These are phyloP conservation scores for Drosophila sucinea DNA, from an alignment of 1,140 invertebrate genomes.

Conservation along the genomic window DNA sequence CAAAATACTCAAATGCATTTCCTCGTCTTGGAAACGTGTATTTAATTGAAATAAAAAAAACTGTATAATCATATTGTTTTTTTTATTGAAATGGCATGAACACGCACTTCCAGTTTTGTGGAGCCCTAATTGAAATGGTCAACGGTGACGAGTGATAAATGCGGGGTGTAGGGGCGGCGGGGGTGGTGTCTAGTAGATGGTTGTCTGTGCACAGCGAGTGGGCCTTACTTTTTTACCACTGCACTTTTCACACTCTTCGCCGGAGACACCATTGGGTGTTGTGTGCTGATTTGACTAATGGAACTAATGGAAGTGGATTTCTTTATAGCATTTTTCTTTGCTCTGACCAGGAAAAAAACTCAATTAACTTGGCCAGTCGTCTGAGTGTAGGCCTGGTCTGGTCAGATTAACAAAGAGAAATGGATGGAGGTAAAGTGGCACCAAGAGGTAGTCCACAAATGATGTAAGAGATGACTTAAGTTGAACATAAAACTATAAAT, in stretches of 20 bases:
- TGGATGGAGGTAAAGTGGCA: neutral
- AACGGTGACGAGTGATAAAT: constrained; percentile 4
- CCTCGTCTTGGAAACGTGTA: constrained; percentile 29
- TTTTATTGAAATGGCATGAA: constrained; percentile 50
- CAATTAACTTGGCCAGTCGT: constrained; percentile 37
- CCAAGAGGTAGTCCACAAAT: neutral
- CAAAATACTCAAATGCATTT: constrained; percentile 26
- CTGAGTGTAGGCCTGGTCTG: neutral
- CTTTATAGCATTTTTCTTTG: constrained; percentile 23
- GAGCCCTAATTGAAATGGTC: constrained; percentile 64
- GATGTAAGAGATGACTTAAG: neutral
- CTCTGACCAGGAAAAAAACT: constrained; percentile 33
- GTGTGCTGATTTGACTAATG: constrained; percentile 40
- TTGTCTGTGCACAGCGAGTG: constrained; percentile 55
- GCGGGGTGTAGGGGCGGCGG: neutral
- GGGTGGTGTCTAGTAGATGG: neutral
- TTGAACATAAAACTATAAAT: neutral
- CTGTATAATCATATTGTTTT: constrained; percentile 64
- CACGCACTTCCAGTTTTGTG: constrained; percentile 51
- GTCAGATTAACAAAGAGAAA: neutral
- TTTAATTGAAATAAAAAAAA: constrained; percentile 63
- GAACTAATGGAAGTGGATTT: constrained; percentile 47
- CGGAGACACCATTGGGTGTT: too few relatives aligned
- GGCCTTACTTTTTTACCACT: constrained; percentile 26
- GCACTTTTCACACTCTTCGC: constrained; percentile 35